phyloP scores from a whole-genome alignment of 2,888 invertebrate genomes.

The Linnaemya tessellans region DNA sequence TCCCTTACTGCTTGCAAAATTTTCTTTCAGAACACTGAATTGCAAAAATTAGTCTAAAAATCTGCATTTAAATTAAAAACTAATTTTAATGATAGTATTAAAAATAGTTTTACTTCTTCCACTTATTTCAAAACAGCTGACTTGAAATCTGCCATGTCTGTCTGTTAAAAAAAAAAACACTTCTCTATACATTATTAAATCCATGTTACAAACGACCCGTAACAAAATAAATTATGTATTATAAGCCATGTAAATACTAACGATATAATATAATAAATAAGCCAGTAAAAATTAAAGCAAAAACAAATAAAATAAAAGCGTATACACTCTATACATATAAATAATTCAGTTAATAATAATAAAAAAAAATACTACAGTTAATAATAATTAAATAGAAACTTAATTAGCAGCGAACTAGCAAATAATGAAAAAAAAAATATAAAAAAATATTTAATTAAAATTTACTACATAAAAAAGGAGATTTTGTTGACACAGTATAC shows the following conservation, averaged over 20 bases:
- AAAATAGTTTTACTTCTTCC: too few relatives aligned
- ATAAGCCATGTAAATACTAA: slow-evolving; percentile 63
- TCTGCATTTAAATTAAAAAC: too few relatives aligned
- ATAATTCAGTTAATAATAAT: slow-evolving; percentile 60
- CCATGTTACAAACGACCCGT: background rate
- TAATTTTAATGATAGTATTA: too few relatives aligned
- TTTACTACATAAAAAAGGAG: slow-evolving; percentile 26
- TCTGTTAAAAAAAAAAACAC: background rate
- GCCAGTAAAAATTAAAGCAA: slow-evolving; percentile 14
- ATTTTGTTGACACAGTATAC: slow-evolving; percentile 53
- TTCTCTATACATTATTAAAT: background rate
- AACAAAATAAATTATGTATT: slow-evolving; percentile 58
- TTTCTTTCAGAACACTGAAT: too few relatives aligned
- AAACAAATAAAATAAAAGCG: too few relatives aligned
- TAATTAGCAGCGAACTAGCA: slow-evolving; percentile 71
- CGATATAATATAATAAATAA: slow-evolving; percentile 31
- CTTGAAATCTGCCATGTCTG: too few relatives aligned
- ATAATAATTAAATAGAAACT: slow-evolving; percentile 75
- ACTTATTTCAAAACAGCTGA: too few relatives aligned
- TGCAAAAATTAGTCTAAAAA: too few relatives aligned
- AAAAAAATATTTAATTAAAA: slow-evolving; percentile 73
- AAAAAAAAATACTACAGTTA: slow-evolving; percentile 73
- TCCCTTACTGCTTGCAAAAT: too few relatives aligned
- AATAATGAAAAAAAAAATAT: slow-evolving; percentile 66
- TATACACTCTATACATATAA: slow-evolving; percentile 3